A percentile compares a stretch with the other conserved stretches of the same genome.
Evolutionary conservation across 2,888 invertebrate species (phyloP).

Genomic region (Gastracanthus pulcherrimus): DNA sequence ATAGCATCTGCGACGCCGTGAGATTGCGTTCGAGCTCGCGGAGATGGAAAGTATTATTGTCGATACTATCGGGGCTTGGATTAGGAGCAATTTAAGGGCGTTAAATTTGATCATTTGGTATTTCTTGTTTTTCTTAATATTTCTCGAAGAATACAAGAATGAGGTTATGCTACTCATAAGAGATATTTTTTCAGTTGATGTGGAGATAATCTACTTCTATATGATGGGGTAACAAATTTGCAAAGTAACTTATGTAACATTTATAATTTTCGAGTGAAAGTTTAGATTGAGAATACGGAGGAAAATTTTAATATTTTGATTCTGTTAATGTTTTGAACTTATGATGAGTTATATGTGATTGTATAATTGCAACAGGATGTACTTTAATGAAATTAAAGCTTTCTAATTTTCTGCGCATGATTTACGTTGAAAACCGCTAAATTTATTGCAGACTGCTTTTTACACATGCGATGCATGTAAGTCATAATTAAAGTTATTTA

Average conservation of each 20-base stretch:
- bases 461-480: not conserved
- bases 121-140: not conserved
- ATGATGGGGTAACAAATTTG: no score
- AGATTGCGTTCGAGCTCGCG: not conserved
- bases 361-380: slow-evolving; percentile 6
- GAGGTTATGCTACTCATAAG: no score
- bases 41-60: not conserved
- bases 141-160: no score
- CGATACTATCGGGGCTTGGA: not conserved
- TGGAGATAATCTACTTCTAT: not conserved
- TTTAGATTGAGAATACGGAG: not conserved
- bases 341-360: not conserved
- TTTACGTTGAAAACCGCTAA: slow-evolving; percentile 9
- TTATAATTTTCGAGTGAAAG: not conserved
- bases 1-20: not conserved
- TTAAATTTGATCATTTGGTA: not conserved
- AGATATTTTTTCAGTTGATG: not conserved
- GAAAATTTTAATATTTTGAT: not conserved
- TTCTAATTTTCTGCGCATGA: slow-evolving; percentile 25
- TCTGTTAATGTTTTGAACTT: not conserved
- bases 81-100: not conserved
- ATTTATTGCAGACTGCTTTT: slow-evolving; percentile 25
- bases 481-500: slow-evolving; percentile 7
- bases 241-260: no score
- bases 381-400: slow-evolving; percentile 37